Evolutionary conservation across 2,113 vertebrate genomes (phyloP).

Genomic region (Larimichthys crocea): DNA sequence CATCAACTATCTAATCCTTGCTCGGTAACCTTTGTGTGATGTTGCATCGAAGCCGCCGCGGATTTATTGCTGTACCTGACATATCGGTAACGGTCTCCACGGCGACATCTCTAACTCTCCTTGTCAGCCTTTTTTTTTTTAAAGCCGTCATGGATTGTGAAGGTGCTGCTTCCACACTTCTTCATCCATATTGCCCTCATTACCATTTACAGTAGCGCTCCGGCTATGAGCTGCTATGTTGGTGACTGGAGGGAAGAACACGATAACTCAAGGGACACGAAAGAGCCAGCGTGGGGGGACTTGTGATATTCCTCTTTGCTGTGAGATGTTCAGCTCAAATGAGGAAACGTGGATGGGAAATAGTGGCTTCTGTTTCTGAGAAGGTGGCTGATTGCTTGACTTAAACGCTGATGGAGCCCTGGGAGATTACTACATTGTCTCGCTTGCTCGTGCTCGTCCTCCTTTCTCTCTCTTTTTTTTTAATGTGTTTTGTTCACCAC

Average conservation of each 20-base stretch:
- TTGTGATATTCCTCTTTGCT: slow-evolving; percentile 31
- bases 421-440: slow-evolving; percentile 9
- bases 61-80: slow-evolving; percentile 39
- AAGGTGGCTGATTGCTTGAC: slow-evolving; percentile 26
- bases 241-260: slow-evolving; percentile 39
- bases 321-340: slow-evolving; percentile 37
- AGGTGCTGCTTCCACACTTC: slow-evolving; percentile 55
- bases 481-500: slow-evolving; percentile 26
- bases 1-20: slow-evolving; percentile 24
- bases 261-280: slow-evolving; percentile 52
- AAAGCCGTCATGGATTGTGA: slow-evolving; percentile 42
- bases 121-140: slow-evolving; percentile 40
- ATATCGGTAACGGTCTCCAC: slow-evolving; percentile 23
- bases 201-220: slow-evolving; percentile 56
- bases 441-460: slow-evolving; percentile 19
- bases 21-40: neutral
- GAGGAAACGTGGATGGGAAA: slow-evolving; percentile 9
- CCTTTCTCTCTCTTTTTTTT: slow-evolving; percentile 18
- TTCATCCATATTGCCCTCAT: slow-evolving; percentile 53
- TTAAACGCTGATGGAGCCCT: slow-evolving; percentile 19
- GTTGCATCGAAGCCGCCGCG: slow-evolving; percentile 1
- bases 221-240: slow-evolving; percentile 38
- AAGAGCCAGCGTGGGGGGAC: neutral
- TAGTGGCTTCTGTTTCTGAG: slow-evolving; percentile 13
- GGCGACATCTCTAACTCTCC: slow-evolving; percentile 37